A percentile compares a stretch with the other conserved stretches of the same genome.
These are phyloP conservation scores for Polydrusus tereticollis DNA, from an alignment of 2,888 invertebrate species.

Conservation along the genomic window DNA sequence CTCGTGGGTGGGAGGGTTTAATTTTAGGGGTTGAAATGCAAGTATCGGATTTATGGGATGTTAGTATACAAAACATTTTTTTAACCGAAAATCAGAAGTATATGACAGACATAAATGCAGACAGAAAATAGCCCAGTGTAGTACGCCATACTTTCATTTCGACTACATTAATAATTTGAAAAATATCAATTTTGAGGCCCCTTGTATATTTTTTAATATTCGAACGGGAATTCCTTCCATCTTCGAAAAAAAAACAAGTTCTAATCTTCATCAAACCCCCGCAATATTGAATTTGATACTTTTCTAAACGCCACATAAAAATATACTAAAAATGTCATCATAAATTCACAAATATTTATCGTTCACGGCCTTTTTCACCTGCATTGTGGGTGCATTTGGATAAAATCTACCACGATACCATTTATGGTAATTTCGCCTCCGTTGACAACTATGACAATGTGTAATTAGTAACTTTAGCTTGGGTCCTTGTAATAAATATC, in stretches of 20 bases:
- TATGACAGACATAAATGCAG: too few species aligned
- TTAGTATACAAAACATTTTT: too few species aligned
- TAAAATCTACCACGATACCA: slow-evolving; percentile 45
- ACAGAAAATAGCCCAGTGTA: too few species aligned
- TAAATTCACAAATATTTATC: slow-evolving; percentile 41
- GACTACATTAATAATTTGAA: too few species aligned
- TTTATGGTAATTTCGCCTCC: slow-evolving; percentile 49
- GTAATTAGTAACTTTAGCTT: slow-evolving; percentile 50
- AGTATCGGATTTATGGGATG: not conserved
- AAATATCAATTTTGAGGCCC: too few species aligned
- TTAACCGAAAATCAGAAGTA: too few species aligned
- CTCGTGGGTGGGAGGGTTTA: not conserved
- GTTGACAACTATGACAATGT: slow-evolving; percentile 51
- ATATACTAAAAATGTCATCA: slow-evolving; percentile 40
- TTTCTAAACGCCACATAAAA: slow-evolving; percentile 36
- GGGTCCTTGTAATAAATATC: slow-evolving; percentile 38
- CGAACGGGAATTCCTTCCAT: too few species aligned
- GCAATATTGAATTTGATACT: slow-evolving; percentile 40
- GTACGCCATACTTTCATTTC: too few species aligned
- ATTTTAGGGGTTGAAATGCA: not conserved
- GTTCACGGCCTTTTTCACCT: slow-evolving; percentile 38
- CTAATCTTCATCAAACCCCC: slow-evolving; percentile 27
- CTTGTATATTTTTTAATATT: too few species aligned
- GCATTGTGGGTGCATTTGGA: slow-evolving; percentile 41
- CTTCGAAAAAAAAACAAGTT: not conserved